A percentile compares a stretch with the other conserved stretches of the same genome.
Conservation (phyloP, 2,888 invertebrate species). For the Eudemis profundana region DNA sequence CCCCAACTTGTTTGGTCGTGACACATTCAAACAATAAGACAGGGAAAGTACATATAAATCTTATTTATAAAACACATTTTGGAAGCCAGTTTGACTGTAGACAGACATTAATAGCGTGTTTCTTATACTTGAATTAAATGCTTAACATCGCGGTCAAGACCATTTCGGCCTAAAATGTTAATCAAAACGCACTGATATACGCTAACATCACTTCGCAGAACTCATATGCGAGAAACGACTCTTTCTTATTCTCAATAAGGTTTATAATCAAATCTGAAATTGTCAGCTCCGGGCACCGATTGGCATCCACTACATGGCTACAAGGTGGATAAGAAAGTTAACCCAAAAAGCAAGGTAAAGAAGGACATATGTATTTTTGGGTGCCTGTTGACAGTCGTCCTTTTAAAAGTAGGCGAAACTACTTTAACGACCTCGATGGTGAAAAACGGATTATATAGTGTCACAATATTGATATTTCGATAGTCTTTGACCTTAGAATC, state of each 20-base stretch:
- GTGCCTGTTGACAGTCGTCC: background rate
- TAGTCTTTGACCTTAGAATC: constrained; percentile 10
- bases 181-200: constrained; percentile 19
- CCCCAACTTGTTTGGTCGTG: too few relatives aligned
- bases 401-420: background rate
- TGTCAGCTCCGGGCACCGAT: too few relatives aligned
- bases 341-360: constrained; percentile 13
- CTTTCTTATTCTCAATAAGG: background rate
- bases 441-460: constrained; percentile 6
- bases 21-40: too few relatives aligned
- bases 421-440: constrained; percentile 1
- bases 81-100: constrained; percentile 5
- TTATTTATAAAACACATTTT: background rate
- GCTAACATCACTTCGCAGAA: background rate
- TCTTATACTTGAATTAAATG: constrained; percentile 20
- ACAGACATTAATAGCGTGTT: constrained; percentile 2
- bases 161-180: constrained; percentile 28
- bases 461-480: constrained; percentile 6
- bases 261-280: background rate
- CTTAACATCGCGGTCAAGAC: constrained; percentile 39
- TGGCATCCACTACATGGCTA: background rate
- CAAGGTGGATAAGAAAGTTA: constrained; percentile 43
- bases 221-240: background rate
- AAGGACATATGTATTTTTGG: constrained; percentile 2
- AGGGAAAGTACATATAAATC: too few relatives aligned